Base-by-base conservation (phyloP, 2,888 invertebrate genomes). In the Philhelius pedissequus region DNA sequence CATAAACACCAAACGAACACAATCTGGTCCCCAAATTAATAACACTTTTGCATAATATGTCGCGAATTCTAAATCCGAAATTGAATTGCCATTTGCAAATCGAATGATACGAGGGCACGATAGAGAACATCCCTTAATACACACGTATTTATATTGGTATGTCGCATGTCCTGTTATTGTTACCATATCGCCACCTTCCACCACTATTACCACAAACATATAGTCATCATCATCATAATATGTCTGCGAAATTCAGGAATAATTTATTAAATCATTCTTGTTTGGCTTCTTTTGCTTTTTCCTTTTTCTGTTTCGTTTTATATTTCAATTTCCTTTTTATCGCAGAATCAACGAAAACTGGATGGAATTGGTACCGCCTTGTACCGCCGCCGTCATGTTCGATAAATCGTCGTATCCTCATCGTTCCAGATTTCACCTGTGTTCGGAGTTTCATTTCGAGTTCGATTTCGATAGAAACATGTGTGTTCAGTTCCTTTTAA, bases 281-380 rank as follows among this genome's bases (percentile, higher is more conserved):
- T 60, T 54, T 30, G 43, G 40, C 32, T 71, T 50, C 66, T 56
- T 56, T 64, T 64, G 32, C 43, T 75, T 56, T 43, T 64, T 64
- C 45, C 43, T 75, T 56, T 43, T 32, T 76, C 15, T 60, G 50
- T 52, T 76, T 70, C 76, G 30, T 58, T 70, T 66, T 77, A 43
- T 62, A 82, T 83, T 73, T 74, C 82, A 77, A 77, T 82, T 82
- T 82, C 22, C 71, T 73, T 73, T 77, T 60, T n/a, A n/a, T n/a
- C n/a, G n/a, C n/a, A n/a, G n/a, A n/a, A 66, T 81, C 58, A 58
- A n/a, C n/a, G 27, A 30, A 9, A n/a, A 32, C 20, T 13, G 62
- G n/a, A 32, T 32, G 56, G 56, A 13, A 32, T 6, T 9, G 54
- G 15, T 15, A 15, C 3, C n/a, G 27, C 18, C 18, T 54, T 30